These are phyloP conservation scores for Ancistrus triradiatus DNA, from an alignment of 2,113 vertebrate species.

Conservation along the genomic window DNA sequence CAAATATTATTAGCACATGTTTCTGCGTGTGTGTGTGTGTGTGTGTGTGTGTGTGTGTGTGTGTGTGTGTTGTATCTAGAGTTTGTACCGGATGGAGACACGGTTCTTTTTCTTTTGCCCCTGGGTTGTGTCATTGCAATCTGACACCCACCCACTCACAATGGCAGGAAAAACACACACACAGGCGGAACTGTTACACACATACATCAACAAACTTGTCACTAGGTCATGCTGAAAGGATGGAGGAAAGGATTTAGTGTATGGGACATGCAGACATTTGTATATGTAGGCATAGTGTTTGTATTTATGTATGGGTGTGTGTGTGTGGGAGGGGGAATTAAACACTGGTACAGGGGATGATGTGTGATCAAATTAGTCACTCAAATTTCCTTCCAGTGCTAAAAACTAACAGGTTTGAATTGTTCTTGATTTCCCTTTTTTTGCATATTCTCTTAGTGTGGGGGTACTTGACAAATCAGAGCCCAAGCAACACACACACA, in stretches of 20 bases:
- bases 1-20: slow-evolving; percentile 2
- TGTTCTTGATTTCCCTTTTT: neutral
- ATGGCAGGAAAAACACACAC: slow-evolving; percentile 46
- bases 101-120: slow-evolving; percentile 34
- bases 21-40: slow-evolving; percentile 28
- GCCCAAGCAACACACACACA: no score
- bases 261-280: slow-evolving; percentile 11
- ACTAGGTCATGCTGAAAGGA: slow-evolving; percentile 14
- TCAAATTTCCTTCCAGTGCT: slow-evolving; percentile 18
- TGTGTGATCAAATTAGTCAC: slow-evolving; percentile 17
- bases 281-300: neutral
- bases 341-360: slow-evolving; percentile 1
- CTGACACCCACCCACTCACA: slow-evolving; percentile 37
- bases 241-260: neutral
- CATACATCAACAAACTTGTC: slow-evolving; percentile 22
- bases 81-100: slow-evolving; percentile 35
- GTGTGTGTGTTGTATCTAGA: no score
- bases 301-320: neutral
- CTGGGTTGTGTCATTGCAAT: slow-evolving; percentile 30
- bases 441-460: no score
- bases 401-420: neutral
- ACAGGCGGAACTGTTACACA: slow-evolving; percentile 15
- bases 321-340: no score
- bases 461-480: no score
- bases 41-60: slow-evolving; percentile 8